These are phyloP conservation scores for Melanargia galathea DNA, from an alignment of 2,888 invertebrate genomes.

Conservation along the genomic window DNA sequence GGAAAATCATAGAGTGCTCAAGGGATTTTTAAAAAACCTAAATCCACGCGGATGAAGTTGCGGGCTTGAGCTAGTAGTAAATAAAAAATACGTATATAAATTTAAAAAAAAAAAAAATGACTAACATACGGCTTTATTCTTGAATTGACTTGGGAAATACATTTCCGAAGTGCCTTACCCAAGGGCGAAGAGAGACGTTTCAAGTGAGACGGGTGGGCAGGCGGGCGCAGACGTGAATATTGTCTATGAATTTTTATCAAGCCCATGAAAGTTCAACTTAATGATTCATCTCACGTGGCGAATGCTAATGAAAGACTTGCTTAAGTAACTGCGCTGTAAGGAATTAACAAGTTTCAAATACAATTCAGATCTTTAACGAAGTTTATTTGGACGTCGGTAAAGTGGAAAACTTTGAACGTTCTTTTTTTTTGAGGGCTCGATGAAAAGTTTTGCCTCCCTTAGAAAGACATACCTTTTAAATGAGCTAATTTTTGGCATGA, in stretches of 20 bases:
- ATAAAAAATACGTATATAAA: too few relatives aligned
- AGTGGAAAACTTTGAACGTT: constrained; percentile 72
- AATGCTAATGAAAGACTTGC: constrained; percentile 79
- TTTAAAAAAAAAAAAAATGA: too few relatives aligned
- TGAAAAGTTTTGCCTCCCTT: constrained; percentile 67
- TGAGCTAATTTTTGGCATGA: constrained; percentile 34
- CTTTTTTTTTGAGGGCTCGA: constrained; percentile 60
- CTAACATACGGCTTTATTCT: not conserved
- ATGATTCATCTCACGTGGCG: constrained; percentile 74
- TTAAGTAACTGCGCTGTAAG: constrained; percentile 71
- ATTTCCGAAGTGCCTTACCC: constrained; percentile 14
- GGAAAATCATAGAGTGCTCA: too few relatives aligned
- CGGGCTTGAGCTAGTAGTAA: too few relatives aligned
- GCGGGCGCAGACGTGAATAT: constrained; percentile 9
- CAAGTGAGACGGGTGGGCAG: constrained; percentile 1
- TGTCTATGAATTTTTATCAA: constrained; percentile 40
- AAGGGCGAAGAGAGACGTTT: constrained; percentile 13
- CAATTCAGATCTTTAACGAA: constrained; percentile 75
- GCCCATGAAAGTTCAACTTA: constrained; percentile 60
- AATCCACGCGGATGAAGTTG: too few relatives aligned
- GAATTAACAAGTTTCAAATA: constrained; percentile 80
- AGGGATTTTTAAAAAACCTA: too few relatives aligned
- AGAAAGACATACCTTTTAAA: constrained; percentile 57
- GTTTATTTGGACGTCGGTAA: constrained; percentile 73
- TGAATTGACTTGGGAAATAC: constrained; percentile 11